phyloP scores from a whole-genome alignment of 2,113 vertebrate species.

The Pongo pygmaeus region DNA sequence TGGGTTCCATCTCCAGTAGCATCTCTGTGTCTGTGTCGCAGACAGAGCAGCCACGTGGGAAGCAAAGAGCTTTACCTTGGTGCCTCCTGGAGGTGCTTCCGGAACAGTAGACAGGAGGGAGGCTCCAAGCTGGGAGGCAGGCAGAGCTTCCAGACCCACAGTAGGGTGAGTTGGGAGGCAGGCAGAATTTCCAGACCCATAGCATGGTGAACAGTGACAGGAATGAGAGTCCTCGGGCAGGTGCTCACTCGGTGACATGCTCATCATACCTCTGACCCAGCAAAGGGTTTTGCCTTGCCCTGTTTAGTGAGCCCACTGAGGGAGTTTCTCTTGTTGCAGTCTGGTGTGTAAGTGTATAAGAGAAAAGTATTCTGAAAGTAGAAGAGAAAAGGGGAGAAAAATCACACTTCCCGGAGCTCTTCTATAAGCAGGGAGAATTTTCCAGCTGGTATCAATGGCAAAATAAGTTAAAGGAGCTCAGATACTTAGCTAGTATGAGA shows the following conservation, averaged over 20 bases:
- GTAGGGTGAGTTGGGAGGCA: background rate
- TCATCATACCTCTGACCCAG: background rate
- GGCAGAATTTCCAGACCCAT: background rate
- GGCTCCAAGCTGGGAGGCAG: background rate
- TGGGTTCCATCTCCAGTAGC: background rate
- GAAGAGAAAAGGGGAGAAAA: background rate
- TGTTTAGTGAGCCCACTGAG: background rate
- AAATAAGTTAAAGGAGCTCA: slow-evolving; percentile 4
- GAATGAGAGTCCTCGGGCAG: background rate
- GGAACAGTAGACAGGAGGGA: background rate
- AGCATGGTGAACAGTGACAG: background rate
- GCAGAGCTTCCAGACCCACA: background rate
- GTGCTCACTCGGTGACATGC: background rate
- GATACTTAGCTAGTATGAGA: background rate
- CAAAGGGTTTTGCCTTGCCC: background rate
- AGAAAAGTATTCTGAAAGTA: background rate
- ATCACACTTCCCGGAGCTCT: background rate
- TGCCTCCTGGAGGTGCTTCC: background rate
- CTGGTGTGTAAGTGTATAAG: background rate
- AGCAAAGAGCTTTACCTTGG: background rate
- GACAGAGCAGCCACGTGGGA: background rate
- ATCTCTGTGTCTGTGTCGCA: background rate
- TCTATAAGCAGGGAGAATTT: background rate
- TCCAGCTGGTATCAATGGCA: background rate
- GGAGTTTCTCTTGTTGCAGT: background rate